Conservation (phyloP, 2,113 vertebrate genomes). For the Epinephelus cyanopodus region DNA sequence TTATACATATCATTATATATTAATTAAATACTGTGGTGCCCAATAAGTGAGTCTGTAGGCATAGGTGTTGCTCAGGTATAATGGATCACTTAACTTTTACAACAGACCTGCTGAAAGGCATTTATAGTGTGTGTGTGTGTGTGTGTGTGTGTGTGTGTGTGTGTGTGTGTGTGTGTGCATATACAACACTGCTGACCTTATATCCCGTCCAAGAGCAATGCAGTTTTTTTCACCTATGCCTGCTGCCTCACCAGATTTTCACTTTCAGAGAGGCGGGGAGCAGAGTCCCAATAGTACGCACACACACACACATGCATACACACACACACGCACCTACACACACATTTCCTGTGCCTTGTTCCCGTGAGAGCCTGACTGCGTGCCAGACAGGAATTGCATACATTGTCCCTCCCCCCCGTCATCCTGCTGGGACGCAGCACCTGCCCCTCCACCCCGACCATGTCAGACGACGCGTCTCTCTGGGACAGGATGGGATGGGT, state of each 20-base stretch:
- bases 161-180: constrained; percentile 6
- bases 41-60: neutral
- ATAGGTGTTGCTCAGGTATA: constrained; percentile 6
- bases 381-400: constrained; percentile 82
- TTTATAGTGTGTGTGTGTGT: constrained; percentile 27
- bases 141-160: neutral
- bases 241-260: constrained; percentile 73
- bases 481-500: constrained; percentile 62
- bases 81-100: constrained; percentile 55
- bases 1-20: neutral
- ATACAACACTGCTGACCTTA: constrained; percentile 66
- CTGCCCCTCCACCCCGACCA: constrained; percentile 43
- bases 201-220: constrained; percentile 50
- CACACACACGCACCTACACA: constrained; percentile 30
- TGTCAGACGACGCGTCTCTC: constrained; percentile 40
- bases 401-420: constrained; percentile 53
- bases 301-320: constrained; percentile 32
- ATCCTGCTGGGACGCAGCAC: constrained; percentile 64
- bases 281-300: constrained; percentile 20
- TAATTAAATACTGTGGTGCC: neutral
- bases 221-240: constrained; percentile 49
- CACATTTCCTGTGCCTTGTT: constrained; percentile 71
- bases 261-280: constrained; percentile 31
- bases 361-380: constrained; percentile 75
- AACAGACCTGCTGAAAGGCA: constrained; percentile 47